Percentiles rank a stretch among this genome's conserved stretches.
Evolutionary conservation across 2,113 vertebrate genomes (phyloP).

Genomic region (Australoheros scitulus): DNA sequence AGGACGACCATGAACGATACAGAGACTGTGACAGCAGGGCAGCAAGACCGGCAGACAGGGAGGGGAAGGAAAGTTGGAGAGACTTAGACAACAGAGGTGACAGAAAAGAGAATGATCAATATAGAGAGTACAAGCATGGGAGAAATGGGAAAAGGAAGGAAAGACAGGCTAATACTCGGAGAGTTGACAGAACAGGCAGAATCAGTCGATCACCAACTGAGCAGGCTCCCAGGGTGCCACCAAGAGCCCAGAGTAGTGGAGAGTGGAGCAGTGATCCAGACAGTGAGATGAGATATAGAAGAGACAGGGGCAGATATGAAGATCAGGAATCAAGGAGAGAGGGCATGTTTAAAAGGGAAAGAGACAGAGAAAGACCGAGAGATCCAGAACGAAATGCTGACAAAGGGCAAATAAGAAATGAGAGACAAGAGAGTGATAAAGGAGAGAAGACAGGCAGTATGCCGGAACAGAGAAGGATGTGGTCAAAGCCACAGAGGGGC

Average conservation of each 20-base stretch:
- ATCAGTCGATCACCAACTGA: constrained; percentile 24
- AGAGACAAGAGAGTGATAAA: constrained; percentile 29
- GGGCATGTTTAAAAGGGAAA: constrained; percentile 25
- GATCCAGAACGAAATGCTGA: constrained; percentile 14
- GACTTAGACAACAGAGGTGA: constrained; percentile 36
- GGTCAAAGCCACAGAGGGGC: constrained; percentile 74
- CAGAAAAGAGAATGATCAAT: constrained; percentile 22
- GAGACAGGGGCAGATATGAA: constrained; percentile 31
- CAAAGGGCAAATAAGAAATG: constrained; percentile 23
- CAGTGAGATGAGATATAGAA: constrained; percentile 28
- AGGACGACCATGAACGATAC: constrained; percentile 16
- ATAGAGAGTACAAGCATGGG: constrained; percentile 20
- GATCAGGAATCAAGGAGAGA: constrained; percentile 35
- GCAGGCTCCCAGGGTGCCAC: neutral
- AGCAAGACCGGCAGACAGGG: neutral
- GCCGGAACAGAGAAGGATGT: constrained; percentile 67
- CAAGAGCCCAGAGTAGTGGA: constrained; percentile 54
- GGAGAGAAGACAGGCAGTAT: constrained; percentile 1
- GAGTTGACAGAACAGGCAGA: constrained; percentile 14
- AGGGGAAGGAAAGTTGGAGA: constrained; percentile 1
- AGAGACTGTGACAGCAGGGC: constrained; percentile 8
- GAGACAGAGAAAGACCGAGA: constrained; percentile 12
- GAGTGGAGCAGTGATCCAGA: constrained; percentile 66
- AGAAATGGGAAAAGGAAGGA: constrained; percentile 25
- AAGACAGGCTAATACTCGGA: constrained; percentile 26